Evolutionary conservation across 2,113 vertebrate genomes (phyloP).

Genomic region (Cacatua alba): DNA sequence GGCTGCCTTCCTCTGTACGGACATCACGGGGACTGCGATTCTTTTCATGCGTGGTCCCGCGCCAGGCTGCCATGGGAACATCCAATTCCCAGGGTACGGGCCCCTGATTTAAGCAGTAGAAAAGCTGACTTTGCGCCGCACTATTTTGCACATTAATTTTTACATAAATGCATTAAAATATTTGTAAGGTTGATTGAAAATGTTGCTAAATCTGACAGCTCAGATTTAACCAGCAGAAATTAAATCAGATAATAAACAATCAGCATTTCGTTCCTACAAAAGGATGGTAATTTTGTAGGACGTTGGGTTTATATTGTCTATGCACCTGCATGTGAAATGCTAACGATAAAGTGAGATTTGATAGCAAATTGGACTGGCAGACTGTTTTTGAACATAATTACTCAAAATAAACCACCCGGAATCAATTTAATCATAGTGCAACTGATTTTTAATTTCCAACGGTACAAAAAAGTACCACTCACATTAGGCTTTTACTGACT

Average conservation of each 20-base stretch:
- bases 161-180: conserved; percentile 16
- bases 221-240: conserved; percentile 53
- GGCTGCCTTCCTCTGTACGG: background rate
- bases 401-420: conserved; percentile 70
- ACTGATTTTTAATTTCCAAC: conserved; percentile 68
- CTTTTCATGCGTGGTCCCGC: rapidly evolving
- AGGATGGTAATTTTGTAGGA: conserved; percentile 44
- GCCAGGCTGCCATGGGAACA: background rate
- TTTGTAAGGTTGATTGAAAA: conserved; percentile 55
- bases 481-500: conserved; percentile 31
- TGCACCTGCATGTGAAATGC: conserved; percentile 48
- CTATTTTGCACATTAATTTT: conserved; percentile 10
- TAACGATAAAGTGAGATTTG: conserved; percentile 63
- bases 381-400: conserved; percentile 75
- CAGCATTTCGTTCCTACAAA: conserved; percentile 43
- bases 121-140: background rate
- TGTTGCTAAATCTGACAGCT: conserved; percentile 38
- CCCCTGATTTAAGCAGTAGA: background rate
- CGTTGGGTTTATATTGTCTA: conserved; percentile 12
- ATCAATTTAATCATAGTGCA: conserved; percentile 74
- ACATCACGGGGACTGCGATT: background rate
- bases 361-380: conserved; percentile 76
- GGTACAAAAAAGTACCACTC: conserved; percentile 51
- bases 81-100: background rate
- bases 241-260: conserved; percentile 69